phyloP scores from a whole-genome alignment of 2,888 invertebrate species.

The Ichneumoninae sp. region DNA sequence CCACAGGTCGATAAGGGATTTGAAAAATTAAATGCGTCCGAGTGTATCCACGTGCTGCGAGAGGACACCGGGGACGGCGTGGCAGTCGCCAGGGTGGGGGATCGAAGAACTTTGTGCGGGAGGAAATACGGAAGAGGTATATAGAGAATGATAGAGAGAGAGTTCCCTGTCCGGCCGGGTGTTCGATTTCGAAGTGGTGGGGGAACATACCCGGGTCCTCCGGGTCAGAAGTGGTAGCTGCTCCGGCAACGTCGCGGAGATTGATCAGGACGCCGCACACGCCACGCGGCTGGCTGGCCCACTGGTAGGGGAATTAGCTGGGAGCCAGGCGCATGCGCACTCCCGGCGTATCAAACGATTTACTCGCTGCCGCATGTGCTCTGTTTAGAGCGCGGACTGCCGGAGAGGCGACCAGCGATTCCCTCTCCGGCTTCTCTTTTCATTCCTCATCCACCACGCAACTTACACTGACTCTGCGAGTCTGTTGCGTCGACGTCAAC shows the following conservation, averaged over 20 bases:
- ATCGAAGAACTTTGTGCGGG: slow-evolving; percentile 50
- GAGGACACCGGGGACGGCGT: slow-evolving; percentile 35
- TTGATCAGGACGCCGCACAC: slow-evolving; percentile 79
- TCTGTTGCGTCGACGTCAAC: slow-evolving; percentile 50
- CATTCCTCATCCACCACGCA: neutral
- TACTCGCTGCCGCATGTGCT: slow-evolving; percentile 63
- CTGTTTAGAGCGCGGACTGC: slow-evolving; percentile 10
- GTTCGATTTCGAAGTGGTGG: slow-evolving; percentile 49
- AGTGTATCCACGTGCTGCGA: slow-evolving; percentile 77
- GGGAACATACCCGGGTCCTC: slow-evolving; percentile 65
- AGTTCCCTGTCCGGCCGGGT: slow-evolving; percentile 67
- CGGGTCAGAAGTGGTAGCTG: slow-evolving; percentile 62
- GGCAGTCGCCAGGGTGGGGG: slow-evolving; percentile 21
- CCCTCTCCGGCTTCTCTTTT: slow-evolving; percentile 2
- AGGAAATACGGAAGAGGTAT: slow-evolving; percentile 31
- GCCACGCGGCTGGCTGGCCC: slow-evolving; percentile 82
- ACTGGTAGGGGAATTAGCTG: slow-evolving; percentile 73
- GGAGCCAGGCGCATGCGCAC: slow-evolving; percentile 78
- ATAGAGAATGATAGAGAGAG: slow-evolving; percentile 28
- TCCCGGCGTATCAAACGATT: slow-evolving; percentile 60
- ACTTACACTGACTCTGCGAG: neutral
- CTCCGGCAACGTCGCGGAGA: slow-evolving; percentile 79
- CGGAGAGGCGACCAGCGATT: neutral
- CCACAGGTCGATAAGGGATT: slow-evolving; percentile 81
- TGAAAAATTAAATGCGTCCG: slow-evolving; percentile 79